These are phyloP conservation scores for Coranthus polyacanthus DNA, from an alignment of 2,797 vertebrate species.

Conservation along the genomic window DNA sequence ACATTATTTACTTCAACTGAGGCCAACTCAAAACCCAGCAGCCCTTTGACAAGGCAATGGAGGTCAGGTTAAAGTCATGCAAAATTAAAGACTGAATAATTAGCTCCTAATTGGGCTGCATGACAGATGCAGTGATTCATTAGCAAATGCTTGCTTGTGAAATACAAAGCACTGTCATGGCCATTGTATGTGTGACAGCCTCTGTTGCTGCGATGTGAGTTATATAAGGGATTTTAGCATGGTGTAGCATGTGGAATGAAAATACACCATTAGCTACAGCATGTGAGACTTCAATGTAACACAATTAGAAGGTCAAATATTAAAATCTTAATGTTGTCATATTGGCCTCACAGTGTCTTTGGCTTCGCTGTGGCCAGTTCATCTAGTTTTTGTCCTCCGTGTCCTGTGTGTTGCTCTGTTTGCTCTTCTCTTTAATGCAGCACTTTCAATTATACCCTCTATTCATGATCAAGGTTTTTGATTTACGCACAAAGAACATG, in stretches of 20 bases:
- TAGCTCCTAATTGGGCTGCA: constrained; percentile 58
- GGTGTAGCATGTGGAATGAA: constrained; percentile 13
- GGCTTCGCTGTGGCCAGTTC: too few relatives aligned
- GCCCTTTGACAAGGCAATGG: constrained; percentile 17
- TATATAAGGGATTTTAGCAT: constrained; percentile 23
- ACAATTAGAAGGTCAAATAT: constrained; percentile 72
- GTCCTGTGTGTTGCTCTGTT: too few relatives aligned
- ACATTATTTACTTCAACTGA: constrained; percentile 20
- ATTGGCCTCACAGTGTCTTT: background rate
- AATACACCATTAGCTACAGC: constrained; percentile 45
- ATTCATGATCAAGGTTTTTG: constrained; percentile 33
- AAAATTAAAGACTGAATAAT: constrained; percentile 51
- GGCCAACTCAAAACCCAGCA: constrained; percentile 16
- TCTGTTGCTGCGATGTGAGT: constrained; percentile 32
- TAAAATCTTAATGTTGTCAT: constrained; percentile 27
- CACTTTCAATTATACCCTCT: too few relatives aligned
- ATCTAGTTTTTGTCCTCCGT: too few relatives aligned
- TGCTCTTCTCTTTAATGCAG: too few relatives aligned
- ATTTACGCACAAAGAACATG: constrained; percentile 11
- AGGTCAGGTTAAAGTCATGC: constrained; percentile 23
- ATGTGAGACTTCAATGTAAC: constrained; percentile 27
- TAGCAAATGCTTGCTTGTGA: constrained; percentile 39
- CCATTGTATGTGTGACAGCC: constrained; percentile 28
- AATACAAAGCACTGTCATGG: constrained; percentile 25
- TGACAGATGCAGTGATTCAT: constrained; percentile 52